Percentiles rank a stretch among this genome's conserved stretches.
Evolutionary conservation across 2,888 invertebrate genomes (phyloP).

Genomic region (Polyommatus icarus): DNA sequence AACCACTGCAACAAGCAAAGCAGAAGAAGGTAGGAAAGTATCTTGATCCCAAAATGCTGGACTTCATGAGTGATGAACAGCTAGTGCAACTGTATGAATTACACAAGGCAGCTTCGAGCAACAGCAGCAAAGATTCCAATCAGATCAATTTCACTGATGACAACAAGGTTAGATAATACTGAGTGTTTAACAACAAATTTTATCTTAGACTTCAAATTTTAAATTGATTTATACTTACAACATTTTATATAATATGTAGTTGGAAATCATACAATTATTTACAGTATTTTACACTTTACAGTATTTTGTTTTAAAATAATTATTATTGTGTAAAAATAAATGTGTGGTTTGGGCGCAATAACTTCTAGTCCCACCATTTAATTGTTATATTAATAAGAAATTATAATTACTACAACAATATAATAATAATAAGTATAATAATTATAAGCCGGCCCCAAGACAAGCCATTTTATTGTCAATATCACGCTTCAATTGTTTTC

Average conservation of each 20-base stretch:
- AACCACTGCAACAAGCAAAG: constrained; percentile 81
- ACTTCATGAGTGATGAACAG: constrained; percentile 90
- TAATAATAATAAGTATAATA: no score
- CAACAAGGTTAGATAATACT: constrained; percentile 34
- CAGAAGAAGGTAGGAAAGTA: constrained; percentile 82
- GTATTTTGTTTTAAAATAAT: neutral
- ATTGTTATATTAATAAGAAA: no score
- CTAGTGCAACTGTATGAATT: constrained; percentile 91
- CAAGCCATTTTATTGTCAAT: no score
- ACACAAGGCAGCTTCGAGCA: constrained; percentile 81
- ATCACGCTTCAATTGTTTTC: no score
- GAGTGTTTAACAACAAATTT: neutral
- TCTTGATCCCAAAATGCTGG: constrained; percentile 82
- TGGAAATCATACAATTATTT: neutral
- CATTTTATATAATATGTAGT: neutral
- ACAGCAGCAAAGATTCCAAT: constrained; percentile 34
- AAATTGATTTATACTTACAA: neutral
- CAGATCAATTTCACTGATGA: constrained; percentile 25
- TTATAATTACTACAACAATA: no score
- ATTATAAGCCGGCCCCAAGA: no score
- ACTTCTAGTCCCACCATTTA: neutral
- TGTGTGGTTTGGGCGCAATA: neutral
- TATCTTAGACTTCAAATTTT: neutral
- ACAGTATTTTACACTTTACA: neutral
- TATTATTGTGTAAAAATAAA: neutral